Evolutionary conservation across 1,140 invertebrate species (phyloP).

Genomic region (Brachionus koreanus): DNA sequence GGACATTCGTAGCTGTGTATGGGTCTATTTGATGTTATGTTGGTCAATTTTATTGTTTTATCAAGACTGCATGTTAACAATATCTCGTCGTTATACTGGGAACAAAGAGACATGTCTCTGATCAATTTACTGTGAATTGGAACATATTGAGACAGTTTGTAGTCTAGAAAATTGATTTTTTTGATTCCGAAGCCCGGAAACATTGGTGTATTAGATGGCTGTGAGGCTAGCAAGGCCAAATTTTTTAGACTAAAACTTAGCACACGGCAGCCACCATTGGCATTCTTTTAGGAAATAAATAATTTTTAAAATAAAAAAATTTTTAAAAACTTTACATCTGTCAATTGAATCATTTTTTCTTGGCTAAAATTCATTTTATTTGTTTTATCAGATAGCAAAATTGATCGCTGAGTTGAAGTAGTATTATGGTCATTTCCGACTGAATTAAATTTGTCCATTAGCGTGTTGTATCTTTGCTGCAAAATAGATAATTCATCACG

Average conservation of each 20-base stretch:
- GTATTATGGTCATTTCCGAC: neutral
- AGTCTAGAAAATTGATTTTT: constrained; percentile 67
- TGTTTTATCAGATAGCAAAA: constrained; percentile 33
- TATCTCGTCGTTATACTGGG: constrained; percentile 65
- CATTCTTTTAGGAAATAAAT: constrained; percentile 53
- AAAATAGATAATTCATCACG: constrained; percentile 52
- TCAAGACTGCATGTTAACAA: constrained; percentile 72
- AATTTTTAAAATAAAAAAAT: neutral
- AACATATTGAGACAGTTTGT: constrained; percentile 60
- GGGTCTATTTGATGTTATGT: constrained; percentile 59
- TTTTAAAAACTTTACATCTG: constrained; percentile 41
- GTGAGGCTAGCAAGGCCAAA: constrained; percentile 67
- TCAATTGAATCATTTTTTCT: constrained; percentile 66
- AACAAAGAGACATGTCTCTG: constrained; percentile 72
- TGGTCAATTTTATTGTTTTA: constrained; percentile 69
- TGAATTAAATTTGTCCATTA: constrained; percentile 46
- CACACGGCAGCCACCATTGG: constrained; percentile 70
- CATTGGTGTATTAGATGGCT: constrained; percentile 67
- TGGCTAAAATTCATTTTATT: constrained; percentile 60
- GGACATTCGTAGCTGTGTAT: constrained; percentile 53
- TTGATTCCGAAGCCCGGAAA: constrained; percentile 72
- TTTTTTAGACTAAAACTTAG: constrained; percentile 66
- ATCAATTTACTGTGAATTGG: constrained; percentile 67
- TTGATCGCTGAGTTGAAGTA: constrained; percentile 16
- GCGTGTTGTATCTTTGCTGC: constrained; percentile 54